Base-by-base conservation (phyloP, 2,797 vertebrate genomes). In the Lagodon rhomboides region DNA sequence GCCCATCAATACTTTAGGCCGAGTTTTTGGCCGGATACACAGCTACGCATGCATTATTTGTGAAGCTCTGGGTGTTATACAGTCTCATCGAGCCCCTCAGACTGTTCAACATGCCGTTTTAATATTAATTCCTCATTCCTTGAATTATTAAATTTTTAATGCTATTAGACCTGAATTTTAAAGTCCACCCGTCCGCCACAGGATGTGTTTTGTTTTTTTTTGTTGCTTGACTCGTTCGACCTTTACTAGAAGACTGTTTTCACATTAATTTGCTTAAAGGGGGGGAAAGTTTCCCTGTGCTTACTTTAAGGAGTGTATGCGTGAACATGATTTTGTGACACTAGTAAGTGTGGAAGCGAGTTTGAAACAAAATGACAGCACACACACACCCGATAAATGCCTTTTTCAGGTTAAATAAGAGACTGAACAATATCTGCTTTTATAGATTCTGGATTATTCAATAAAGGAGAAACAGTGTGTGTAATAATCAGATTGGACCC, bases 21-120 rank as follows among this genome's bases (percentile, higher is more conserved):
- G 44, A 30, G 41, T 44, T 78, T 78, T 30, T n/a, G 62, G 7
- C n/a, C 23, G 58, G 15, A 25, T 12, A 53, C 34, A 56, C 25
- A 44, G 47, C 20, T 46, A 53, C 59, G 20, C 54, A 78, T 79
- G 55, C 20, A 77, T 82, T 73, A 87, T 71, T 83, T 79, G 30
- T 72, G 20, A 80, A 60, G 44, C 16, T 49, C 30, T 17, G 46
- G 16, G 30, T 69, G 56, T 82, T 34, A 59, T 50, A 59, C 59
- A 61, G 12, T 18, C 46, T 59, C 27, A 11, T 10, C 5, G 22
- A 70, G 66, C 20, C 38, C 13, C 8, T 44, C 18, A 38, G 44
- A 51, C 49, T 41, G 56, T 43, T 49, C 4, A 70, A 55, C 75
- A 67, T 62, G 61, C 27, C 23, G 20, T 53, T 67, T 81, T 56